Percentiles rank a stretch among this genome's conserved stretches.
Conservation (phyloP, 2,113 vertebrate species). For the Bubo bubo region DNA sequence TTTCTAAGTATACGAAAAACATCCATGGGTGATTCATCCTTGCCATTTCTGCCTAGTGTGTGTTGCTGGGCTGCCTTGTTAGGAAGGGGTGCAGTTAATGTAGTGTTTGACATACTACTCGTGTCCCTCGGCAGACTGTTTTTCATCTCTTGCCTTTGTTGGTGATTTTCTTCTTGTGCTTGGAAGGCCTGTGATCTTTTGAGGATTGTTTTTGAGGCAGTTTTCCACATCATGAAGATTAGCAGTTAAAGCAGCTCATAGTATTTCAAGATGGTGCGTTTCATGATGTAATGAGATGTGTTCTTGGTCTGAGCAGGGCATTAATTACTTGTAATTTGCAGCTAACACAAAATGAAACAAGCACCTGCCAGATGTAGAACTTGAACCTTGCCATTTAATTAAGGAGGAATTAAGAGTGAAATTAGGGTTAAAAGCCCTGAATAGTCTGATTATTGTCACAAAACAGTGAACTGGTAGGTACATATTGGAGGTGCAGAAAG, state of each 20-base stretch:
- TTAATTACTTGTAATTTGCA: constrained; percentile 20
- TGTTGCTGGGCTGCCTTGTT: neutral
- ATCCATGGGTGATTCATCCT: neutral
- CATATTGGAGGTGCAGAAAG: neutral
- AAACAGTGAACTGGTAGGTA: neutral
- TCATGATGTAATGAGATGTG: neutral
- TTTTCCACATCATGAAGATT: neutral
- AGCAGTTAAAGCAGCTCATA: neutral
- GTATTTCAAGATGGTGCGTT: neutral
- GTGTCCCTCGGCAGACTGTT: neutral
- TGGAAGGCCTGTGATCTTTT: neutral
- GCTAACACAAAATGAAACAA: neutral
- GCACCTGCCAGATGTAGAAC: neutral
- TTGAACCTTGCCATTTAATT: constrained; percentile 3
- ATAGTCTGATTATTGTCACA: neutral
- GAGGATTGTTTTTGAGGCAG: neutral
- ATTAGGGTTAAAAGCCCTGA: neutral
- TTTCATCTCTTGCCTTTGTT: neutral
- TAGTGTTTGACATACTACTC: neutral
- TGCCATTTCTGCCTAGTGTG: neutral
- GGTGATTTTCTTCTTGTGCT: neutral
- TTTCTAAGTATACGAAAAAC: neutral
- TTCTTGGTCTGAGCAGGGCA: neutral
- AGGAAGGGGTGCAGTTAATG: neutral
- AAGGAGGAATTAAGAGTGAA: neutral